Evolutionary conservation across 2,888 invertebrate species (phyloP).

Genomic region (Euzetes globulus): DNA sequence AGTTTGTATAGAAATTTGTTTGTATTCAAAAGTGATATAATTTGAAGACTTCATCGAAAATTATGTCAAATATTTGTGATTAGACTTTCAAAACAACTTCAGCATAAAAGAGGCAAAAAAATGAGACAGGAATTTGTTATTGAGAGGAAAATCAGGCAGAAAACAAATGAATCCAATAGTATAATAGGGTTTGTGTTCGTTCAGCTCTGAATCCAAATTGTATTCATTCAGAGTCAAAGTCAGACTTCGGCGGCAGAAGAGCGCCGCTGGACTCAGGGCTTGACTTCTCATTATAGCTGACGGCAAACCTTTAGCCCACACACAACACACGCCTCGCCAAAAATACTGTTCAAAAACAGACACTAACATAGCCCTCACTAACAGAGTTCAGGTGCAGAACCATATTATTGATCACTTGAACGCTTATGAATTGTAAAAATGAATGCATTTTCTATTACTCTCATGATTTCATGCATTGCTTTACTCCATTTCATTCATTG

Average conservation of each 20-base stretch:
- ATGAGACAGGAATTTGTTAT: neutral
- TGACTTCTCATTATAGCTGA: neutral
- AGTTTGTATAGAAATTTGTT: neutral
- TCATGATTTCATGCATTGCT: neutral
- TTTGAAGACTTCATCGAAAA: neutral
- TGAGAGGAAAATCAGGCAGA: neutral
- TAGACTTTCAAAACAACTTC: neutral
- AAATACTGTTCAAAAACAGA: neutral
- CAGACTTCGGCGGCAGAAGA: neutral
- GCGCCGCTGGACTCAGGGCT: conserved; percentile 6
- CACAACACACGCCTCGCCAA: conserved; percentile 1
- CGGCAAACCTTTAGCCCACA: conserved; percentile 12
- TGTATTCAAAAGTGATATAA: neutral
- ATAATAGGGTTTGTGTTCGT: neutral
- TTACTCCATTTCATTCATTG: neutral
- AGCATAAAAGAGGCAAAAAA: neutral
- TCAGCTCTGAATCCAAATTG: neutral
- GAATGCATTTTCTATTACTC: neutral
- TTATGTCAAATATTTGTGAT: neutral
- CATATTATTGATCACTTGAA: neutral
- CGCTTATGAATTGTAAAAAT: conserved; percentile 10
- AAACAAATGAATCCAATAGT: conserved; percentile 1
- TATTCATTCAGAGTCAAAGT: neutral
- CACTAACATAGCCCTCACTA: neutral
- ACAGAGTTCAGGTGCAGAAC: neutral